Evolutionary conservation across 2,113 vertebrate genomes (phyloP).

Genomic region (Eulemur rufifrons): DNA sequence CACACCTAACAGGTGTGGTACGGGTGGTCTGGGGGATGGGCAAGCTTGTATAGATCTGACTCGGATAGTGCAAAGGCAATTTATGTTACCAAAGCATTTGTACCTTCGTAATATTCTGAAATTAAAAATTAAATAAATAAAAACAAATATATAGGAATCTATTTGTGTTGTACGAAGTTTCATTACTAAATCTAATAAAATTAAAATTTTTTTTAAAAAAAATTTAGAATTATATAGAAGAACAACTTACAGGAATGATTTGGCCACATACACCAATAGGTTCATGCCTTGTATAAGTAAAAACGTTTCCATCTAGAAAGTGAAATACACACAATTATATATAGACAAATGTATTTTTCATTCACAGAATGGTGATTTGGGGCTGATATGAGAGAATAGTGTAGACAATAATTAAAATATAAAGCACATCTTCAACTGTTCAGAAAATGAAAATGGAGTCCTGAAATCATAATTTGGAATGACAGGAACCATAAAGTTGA

Average conservation of each 20-base stretch:
- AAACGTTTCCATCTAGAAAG: conserved; percentile 90
- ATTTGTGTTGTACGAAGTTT: neutral
- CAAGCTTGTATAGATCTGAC: no score
- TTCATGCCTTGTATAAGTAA: conserved; percentile 91
- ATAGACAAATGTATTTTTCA: neutral
- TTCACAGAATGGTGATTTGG: neutral
- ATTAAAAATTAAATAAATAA: no score
- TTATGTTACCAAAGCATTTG: no score
- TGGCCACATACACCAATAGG: conserved; percentile 93
- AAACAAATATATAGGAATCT: neutral
- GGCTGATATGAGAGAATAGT: neutral
- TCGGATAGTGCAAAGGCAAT: no score
- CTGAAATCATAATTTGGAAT: neutral
- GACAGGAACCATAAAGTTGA: neutral
- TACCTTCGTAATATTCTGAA: no score
- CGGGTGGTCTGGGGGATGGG: no score
- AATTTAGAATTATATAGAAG: neutral
- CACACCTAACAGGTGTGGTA: no score
- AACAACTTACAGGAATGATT: conserved; percentile 92
- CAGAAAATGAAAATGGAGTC: neutral
- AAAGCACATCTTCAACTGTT: neutral
- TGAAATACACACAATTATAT: neutral
- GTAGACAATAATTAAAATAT: neutral
- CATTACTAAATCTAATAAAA: neutral
- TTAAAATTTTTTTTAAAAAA: neutral